These are phyloP conservation scores for Diorhabda carinulata DNA, from an alignment of 1,140 invertebrate genomes.

Conservation along the genomic window DNA sequence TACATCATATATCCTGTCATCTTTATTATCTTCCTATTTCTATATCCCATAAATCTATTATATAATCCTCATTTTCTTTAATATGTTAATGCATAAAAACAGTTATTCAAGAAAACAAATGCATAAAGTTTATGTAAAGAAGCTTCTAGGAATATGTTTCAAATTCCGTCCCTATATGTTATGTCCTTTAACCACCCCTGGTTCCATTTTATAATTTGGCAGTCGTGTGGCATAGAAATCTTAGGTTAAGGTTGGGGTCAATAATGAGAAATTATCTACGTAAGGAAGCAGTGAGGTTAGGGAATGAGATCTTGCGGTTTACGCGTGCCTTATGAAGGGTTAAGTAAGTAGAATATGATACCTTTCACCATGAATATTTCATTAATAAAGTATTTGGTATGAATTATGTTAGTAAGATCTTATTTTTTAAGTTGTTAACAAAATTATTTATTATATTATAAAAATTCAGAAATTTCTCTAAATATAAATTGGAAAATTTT, in stretches of 20 bases:
- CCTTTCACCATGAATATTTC: background rate
- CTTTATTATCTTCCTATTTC: too few relatives aligned
- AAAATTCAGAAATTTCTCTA: too few relatives aligned
- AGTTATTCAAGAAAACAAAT: too few relatives aligned
- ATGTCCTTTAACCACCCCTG: background rate
- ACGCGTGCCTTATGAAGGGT: slow-evolving; percentile 5
- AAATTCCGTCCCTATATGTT: background rate
- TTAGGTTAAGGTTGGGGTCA: slow-evolving; percentile 13
- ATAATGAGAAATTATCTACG: slow-evolving; percentile 10
- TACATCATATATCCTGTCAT: too few relatives aligned
- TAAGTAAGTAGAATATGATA: background rate
- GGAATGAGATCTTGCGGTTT: slow-evolving; percentile 11
- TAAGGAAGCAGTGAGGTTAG: slow-evolving; percentile 5
- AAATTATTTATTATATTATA: background rate
- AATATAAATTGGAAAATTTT: too few relatives aligned
- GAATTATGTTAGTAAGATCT: background rate
- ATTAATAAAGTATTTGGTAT: slow-evolving; percentile 1
- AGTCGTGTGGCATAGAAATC: slow-evolving; percentile 9
- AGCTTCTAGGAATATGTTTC: too few relatives aligned
- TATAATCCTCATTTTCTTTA: too few relatives aligned
- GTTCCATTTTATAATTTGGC: slow-evolving; percentile 7
- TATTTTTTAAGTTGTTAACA: background rate
- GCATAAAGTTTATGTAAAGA: too few relatives aligned
- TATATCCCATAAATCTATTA: too few relatives aligned
- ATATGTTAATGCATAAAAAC: too few relatives aligned